Conservation (phyloP, 30 jellyfish, hydroid and myxozoan genomes). For the Turritopsis dohrnii region DNA sequence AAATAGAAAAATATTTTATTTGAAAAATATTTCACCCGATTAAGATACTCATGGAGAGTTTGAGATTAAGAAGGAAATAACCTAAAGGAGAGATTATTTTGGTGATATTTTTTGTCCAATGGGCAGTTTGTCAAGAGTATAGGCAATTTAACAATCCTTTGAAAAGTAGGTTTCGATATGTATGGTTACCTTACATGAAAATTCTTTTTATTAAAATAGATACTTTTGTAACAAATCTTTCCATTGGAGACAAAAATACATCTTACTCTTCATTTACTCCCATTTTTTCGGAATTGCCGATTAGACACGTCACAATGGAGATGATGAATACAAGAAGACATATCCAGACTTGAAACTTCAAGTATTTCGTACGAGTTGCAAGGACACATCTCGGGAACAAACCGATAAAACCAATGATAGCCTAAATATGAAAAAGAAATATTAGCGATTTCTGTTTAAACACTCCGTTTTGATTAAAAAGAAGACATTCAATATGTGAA, state of each 20-base stretch:
- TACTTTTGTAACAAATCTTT: too few relatives aligned
- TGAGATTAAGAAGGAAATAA: too few relatives aligned
- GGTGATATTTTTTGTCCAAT: too few relatives aligned
- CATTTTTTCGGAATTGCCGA: background rate
- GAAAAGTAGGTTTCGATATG: too few relatives aligned
- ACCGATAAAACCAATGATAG: background rate
- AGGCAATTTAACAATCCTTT: too few relatives aligned
- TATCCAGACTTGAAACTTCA: background rate
- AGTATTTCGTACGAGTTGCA: background rate
- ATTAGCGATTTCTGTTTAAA: background rate
- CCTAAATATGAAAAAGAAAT: background rate
- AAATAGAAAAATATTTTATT: background rate
- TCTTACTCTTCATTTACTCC: background rate
- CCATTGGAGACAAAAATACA: too few relatives aligned
- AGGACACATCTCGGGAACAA: background rate
- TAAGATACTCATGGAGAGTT: too few relatives aligned
- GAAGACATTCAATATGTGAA: background rate
- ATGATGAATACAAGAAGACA: background rate
- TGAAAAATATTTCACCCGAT: background rate
- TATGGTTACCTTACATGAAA: too few relatives aligned
- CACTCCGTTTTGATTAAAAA: background rate
- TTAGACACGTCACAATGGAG: background rate
- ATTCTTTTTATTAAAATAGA: too few relatives aligned
- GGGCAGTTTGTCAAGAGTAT: too few relatives aligned
- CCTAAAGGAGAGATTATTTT: too few relatives aligned